phyloP scores from a whole-genome alignment of 2,797 vertebrate genomes.

The Hippoglossus hippoglossus region DNA sequence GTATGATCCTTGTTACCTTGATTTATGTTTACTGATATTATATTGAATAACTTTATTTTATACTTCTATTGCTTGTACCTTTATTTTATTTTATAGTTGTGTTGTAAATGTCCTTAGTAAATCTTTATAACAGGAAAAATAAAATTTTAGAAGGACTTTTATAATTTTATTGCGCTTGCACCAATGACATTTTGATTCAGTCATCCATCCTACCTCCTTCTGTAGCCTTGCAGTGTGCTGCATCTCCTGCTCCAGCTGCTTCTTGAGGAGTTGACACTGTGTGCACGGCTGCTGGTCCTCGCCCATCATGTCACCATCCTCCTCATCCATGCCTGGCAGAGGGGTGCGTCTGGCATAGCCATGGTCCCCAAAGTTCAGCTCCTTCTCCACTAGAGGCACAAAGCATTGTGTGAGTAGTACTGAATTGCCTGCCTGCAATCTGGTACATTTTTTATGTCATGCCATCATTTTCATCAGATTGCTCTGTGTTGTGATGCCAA shows the following conservation, averaged over 20 bases:
- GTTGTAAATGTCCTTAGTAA: no score
- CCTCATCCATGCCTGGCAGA: slow-evolving; percentile 72
- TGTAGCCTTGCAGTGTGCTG: slow-evolving; percentile 83
- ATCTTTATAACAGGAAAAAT: no score
- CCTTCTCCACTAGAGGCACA: slow-evolving; percentile 76
- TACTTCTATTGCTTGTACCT: no score
- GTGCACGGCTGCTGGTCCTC: slow-evolving; percentile 78
- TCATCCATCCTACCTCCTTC: slow-evolving; percentile 76
- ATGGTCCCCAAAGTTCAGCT: slow-evolving; percentile 84
- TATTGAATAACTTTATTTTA: no score
- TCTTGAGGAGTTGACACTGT: slow-evolving; percentile 84
- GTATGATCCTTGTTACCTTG: no score
- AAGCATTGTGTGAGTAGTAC: not conserved
- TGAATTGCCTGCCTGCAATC: not conserved
- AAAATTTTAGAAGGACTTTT: no score
- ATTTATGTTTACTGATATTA: no score
- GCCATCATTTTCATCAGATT: not conserved
- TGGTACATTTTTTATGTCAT: not conserved
- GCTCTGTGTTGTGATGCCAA: not conserved
- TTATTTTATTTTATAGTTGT: no score
- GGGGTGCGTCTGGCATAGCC: slow-evolving; percentile 84
- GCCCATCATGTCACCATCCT: slow-evolving; percentile 62
- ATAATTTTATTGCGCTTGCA: no score
- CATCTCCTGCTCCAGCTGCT: slow-evolving; percentile 84
- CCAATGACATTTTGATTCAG: no score